Evolutionary conservation across 2,113 vertebrate species (phyloP).

Genomic region (Tychaedon coryphoeus): DNA sequence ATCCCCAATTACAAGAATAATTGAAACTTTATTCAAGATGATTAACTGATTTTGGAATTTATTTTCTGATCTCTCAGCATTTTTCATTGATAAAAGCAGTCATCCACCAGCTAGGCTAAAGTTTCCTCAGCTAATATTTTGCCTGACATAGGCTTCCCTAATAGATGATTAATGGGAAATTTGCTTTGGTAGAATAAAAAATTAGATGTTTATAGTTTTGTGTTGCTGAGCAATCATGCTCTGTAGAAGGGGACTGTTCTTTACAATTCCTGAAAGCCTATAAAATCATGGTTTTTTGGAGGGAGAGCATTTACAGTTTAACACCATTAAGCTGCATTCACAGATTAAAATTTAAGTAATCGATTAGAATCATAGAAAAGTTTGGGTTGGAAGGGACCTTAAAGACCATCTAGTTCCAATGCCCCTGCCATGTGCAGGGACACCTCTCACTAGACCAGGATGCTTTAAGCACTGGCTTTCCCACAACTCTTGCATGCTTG

Average conservation of each 20-base stretch:
- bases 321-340: neutral
- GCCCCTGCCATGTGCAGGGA: neutral
- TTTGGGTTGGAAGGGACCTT: neutral
- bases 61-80: neutral
- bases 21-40: neutral
- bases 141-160: neutral
- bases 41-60: neutral
- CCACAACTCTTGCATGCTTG: neutral
- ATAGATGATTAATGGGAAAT: neutral
- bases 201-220: neutral
- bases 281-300: neutral
- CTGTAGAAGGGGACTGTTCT: neutral
- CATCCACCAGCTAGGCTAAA: neutral
- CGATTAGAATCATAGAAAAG: neutral
- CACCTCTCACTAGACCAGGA: neutral
- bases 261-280: neutral
- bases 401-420: neutral
- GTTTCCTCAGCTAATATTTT: constrained; percentile 6
- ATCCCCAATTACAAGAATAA: neutral
- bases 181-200: neutral
- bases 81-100: neutral
- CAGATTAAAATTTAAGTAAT: neutral
- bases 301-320: neutral
- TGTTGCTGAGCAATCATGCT: neutral
- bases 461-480: neutral